phyloP scores from a whole-genome alignment of 2,888 invertebrate species.

The Pterostichus madidus region DNA sequence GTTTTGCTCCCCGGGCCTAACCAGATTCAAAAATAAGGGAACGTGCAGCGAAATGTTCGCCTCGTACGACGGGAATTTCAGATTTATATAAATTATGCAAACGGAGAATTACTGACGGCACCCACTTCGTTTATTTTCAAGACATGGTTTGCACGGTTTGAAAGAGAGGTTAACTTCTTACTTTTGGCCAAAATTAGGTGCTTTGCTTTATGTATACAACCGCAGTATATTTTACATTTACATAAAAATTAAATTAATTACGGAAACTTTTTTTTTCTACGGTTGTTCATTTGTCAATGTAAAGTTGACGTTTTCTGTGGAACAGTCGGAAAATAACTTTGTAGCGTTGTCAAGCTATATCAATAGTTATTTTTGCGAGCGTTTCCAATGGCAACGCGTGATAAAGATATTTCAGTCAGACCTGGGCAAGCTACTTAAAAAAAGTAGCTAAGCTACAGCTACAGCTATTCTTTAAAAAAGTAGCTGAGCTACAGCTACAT shows the following conservation, averaged over 20 bases:
- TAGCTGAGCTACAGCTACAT: too few relatives aligned
- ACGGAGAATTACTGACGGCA: constrained; percentile 54
- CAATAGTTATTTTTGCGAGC: too few relatives aligned
- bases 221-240: background rate
- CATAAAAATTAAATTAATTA: background rate
- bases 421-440: too few relatives aligned
- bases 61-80: constrained; percentile 24
- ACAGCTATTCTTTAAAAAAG: too few relatives aligned
- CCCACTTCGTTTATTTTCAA: constrained; percentile 46
- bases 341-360: too few relatives aligned
- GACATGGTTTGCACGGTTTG: constrained; percentile 4
- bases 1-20: constrained; percentile 62
- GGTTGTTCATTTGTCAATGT: too few relatives aligned
- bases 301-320: too few relatives aligned
- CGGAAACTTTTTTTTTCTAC: too few relatives aligned
- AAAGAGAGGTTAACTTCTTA: constrained; percentile 16
- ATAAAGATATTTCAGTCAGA: too few relatives aligned
- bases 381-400: too few relatives aligned
- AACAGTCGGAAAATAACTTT: too few relatives aligned
- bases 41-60: constrained; percentile 24
- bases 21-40: constrained; percentile 57
- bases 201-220: constrained; percentile 15
- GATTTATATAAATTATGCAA: constrained; percentile 61
- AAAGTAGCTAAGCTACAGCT: too few relatives aligned
- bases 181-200: constrained; percentile 24